Percentiles rank a stretch among this genome's conserved stretches.
Evolutionary conservation across 1,140 invertebrate species (phyloP).

Genomic region (Drosophila fuyamai): DNA sequence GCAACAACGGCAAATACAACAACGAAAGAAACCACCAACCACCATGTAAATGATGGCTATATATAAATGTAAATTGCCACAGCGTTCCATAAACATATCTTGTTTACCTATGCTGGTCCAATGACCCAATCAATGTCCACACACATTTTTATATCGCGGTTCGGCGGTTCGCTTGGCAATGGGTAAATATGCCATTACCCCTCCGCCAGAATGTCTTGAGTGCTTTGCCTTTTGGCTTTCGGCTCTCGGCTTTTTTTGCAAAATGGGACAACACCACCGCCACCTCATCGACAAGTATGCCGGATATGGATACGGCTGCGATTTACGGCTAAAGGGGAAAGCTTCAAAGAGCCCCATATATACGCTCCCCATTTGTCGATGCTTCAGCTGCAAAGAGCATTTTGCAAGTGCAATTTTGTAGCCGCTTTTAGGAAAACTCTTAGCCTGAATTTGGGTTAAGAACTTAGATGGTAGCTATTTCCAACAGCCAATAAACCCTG

Average conservation of each 20-base stretch:
- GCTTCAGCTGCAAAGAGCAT: neutral
- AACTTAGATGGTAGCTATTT: neutral
- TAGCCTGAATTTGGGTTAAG: conserved; percentile 1
- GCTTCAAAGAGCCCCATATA: conserved; percentile 10
- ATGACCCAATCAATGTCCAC: conserved; percentile 50
- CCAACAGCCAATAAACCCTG: conserved; percentile 1
- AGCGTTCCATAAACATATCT: conserved; percentile 56
- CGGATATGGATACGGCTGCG: conserved; percentile 57
- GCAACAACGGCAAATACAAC: conserved; percentile 3
- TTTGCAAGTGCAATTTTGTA: neutral
- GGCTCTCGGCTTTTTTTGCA: neutral
- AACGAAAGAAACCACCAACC: conserved; percentile 7
- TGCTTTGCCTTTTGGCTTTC: conserved; percentile 20
- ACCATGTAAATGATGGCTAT: conserved; percentile 60
- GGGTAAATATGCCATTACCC: conserved; percentile 55
- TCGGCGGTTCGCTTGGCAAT: conserved; percentile 1
- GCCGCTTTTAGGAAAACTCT: neutral
- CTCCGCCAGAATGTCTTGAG: conserved; percentile 37
- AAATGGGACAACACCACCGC: conserved; percentile 34
- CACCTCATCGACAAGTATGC: conserved; percentile 10
- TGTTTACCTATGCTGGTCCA: conserved; percentile 48
- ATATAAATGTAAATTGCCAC: conserved; percentile 62
- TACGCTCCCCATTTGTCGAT: neutral
- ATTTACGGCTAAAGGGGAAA: conserved; percentile 43
- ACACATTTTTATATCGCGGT: conserved; percentile 8